Percentiles rank a stretch among this genome's conserved stretches.
Evolutionary conservation across 1,140 invertebrate genomes (phyloP).

Genomic region (Drosophila asahinai): DNA sequence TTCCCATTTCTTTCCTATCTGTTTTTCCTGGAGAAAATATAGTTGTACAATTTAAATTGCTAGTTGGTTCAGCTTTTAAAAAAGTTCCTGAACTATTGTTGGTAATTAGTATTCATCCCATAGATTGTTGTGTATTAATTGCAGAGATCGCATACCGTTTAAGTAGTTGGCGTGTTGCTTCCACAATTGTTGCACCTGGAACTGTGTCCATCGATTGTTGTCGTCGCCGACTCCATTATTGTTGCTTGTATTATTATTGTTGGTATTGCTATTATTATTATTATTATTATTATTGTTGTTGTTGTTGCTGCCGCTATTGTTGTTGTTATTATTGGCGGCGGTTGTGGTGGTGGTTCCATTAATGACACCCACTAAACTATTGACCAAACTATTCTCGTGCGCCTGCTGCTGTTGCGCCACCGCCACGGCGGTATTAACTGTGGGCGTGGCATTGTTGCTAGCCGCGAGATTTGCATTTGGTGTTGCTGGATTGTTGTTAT

Average conservation of each 20-base stretch:
- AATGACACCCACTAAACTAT: slow-evolving; percentile 76
- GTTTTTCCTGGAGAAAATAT: background rate
- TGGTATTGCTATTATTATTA: slow-evolving; percentile 23
- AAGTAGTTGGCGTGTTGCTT: slow-evolving; percentile 85
- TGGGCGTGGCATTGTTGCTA: slow-evolving; percentile 57
- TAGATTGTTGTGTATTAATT: background rate
- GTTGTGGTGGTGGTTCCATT: slow-evolving; percentile 52
- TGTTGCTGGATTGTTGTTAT: slow-evolving; percentile 81
- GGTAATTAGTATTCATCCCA: background rate
- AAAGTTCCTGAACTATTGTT: background rate
- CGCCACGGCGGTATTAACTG: slow-evolving; percentile 62
- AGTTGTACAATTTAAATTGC: background rate
- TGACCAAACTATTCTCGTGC: slow-evolving; percentile 77
- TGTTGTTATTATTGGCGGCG: slow-evolving; percentile 38
- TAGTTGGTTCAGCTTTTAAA: background rate
- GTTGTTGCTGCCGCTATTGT: slow-evolving; percentile 45
- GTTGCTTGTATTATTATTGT: slow-evolving; percentile 45
- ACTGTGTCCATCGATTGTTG: slow-evolving; percentile 84
- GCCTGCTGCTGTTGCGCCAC: slow-evolving; percentile 67
- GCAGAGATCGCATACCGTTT: slow-evolving; percentile 74
- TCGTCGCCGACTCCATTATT: slow-evolving; percentile 61
- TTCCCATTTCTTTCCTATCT: too few relatives aligned
- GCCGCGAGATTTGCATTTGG: slow-evolving; percentile 77
- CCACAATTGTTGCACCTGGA: slow-evolving; percentile 85
- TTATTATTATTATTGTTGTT: slow-evolving; percentile 49